phyloP scores from a whole-genome alignment of 2,113 vertebrate genomes.

The Baryphthengus martii region DNA sequence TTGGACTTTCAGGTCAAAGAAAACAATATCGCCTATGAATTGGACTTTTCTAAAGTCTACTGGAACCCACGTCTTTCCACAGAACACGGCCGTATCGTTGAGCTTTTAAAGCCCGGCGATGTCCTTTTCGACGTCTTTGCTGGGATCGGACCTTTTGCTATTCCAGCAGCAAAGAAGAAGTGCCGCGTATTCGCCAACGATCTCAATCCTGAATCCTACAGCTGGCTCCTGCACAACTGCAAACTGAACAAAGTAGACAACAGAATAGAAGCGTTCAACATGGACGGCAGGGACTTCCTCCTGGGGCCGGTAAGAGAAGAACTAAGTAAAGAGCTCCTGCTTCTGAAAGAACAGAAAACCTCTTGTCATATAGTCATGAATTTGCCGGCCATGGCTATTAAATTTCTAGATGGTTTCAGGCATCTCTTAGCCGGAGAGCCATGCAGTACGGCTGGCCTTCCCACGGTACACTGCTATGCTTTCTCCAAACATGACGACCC shows the following conservation, averaged over 20 bases:
- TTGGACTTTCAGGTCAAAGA: slow-evolving; percentile 86
- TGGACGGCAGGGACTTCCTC: slow-evolving; percentile 92
- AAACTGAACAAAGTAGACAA: slow-evolving; percentile 88
- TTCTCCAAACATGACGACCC: slow-evolving; percentile 89
- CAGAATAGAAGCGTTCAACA: slow-evolving; percentile 82
- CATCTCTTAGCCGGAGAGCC: slow-evolving; percentile 74
- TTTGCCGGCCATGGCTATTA: slow-evolving; percentile 88
- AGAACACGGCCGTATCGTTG: slow-evolving; percentile 84
- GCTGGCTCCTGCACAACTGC: slow-evolving; percentile 92
- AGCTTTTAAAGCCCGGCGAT: slow-evolving; percentile 79
- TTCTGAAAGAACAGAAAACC: slow-evolving; percentile 20
- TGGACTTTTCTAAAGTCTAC: slow-evolving; percentile 96
- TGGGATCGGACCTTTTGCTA: slow-evolving; percentile 89
- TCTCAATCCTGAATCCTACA: slow-evolving; percentile 91
- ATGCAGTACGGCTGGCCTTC: slow-evolving; percentile 63
- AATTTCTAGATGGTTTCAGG: slow-evolving; percentile 87
- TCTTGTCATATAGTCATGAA: slow-evolving; percentile 92
- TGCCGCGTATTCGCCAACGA: slow-evolving; percentile 90
- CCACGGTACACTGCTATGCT: slow-evolving; percentile 88
- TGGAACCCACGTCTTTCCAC: slow-evolving; percentile 97
- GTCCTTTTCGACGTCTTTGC: slow-evolving; percentile 91
- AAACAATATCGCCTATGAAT: slow-evolving; percentile 85
- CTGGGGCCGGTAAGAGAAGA: slow-evolving; percentile 82
- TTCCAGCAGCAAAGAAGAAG: slow-evolving; percentile 85
- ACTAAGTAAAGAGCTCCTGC: slow-evolving; percentile 73